Evolutionary conservation across 2,113 vertebrate genomes (phyloP).

Genomic region (Neotragus moschatus): DNA sequence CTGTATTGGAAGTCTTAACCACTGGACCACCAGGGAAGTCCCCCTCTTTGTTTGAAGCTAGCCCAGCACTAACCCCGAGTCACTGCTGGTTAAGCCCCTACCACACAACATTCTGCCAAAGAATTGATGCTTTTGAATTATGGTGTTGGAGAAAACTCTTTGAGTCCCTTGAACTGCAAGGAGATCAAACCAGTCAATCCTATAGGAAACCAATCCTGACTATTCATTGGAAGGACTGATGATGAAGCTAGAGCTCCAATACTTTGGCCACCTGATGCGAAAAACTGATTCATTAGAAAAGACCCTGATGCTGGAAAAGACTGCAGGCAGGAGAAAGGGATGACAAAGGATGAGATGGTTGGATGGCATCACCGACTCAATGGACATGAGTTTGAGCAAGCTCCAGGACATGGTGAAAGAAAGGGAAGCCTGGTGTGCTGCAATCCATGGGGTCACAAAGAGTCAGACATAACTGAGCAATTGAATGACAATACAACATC

Average conservation of each 20-base stretch:
- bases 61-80: conserved; percentile 77
- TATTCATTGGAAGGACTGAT: neutral
- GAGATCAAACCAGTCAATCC: neutral
- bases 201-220: neutral
- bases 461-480: neutral
- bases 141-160: neutral
- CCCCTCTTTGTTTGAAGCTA: conserved; percentile 67
- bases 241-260: neutral
- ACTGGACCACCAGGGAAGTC: neutral
- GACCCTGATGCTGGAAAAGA: neutral
- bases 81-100: conserved; percentile 73
- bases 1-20: neutral
- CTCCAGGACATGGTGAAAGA: neutral
- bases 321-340: neutral
- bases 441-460: neutral
- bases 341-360: neutral
- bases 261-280: neutral
- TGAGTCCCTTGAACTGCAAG: neutral
- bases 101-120: conserved; percentile 61
- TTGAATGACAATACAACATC: neutral
- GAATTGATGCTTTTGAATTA: neutral
- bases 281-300: neutral
- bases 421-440: neutral
- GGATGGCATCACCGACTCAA: neutral
- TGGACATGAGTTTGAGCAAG: neutral